These are phyloP conservation scores for Apocheima hispidaria DNA, from an alignment of 2,888 invertebrate species.

Conservation along the genomic window DNA sequence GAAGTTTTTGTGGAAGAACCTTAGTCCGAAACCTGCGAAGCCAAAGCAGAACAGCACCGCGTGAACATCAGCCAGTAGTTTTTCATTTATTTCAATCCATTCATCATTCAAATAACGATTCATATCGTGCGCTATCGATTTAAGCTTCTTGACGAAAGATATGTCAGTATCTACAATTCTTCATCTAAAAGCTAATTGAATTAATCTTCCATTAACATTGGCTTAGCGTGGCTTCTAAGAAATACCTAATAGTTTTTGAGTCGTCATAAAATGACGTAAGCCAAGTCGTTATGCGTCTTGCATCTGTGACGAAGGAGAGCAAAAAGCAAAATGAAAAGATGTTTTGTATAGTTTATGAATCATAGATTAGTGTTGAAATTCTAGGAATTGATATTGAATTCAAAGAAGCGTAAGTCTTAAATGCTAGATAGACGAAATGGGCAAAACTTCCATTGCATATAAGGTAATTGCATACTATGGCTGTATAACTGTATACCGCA, in stretches of 20 bases:
- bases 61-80: neutral
- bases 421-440: neutral
- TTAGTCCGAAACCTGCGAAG: too few species aligned
- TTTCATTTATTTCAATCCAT: neutral
- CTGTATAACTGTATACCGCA: too few species aligned
- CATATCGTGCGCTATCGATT: slow-evolving; percentile 2
- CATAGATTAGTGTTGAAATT: slow-evolving; percentile 5
- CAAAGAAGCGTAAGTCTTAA: neutral
- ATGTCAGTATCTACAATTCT: slow-evolving; percentile 6
- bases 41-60: too few species aligned
- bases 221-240: slow-evolving; percentile 9
- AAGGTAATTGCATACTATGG: neutral
- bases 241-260: slow-evolving; percentile 17
- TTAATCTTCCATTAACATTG: slow-evolving; percentile 16
- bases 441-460: neutral
- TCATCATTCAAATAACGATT: slow-evolving; percentile 3
- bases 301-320: slow-evolving; percentile 17
- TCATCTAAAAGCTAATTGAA: slow-evolving; percentile 21
- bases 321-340: slow-evolving; percentile 14
- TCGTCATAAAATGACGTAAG: slow-evolving; percentile 30
- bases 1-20: too few species aligned
- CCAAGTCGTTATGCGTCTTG: slow-evolving; percentile 25
- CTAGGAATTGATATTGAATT: slow-evolving; percentile 7
- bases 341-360: slow-evolving; percentile 11
- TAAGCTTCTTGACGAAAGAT: neutral